These are phyloP conservation scores for Parapsyche elsis DNA, from an alignment of 1,140 invertebrate species.

Conservation along the genomic window DNA sequence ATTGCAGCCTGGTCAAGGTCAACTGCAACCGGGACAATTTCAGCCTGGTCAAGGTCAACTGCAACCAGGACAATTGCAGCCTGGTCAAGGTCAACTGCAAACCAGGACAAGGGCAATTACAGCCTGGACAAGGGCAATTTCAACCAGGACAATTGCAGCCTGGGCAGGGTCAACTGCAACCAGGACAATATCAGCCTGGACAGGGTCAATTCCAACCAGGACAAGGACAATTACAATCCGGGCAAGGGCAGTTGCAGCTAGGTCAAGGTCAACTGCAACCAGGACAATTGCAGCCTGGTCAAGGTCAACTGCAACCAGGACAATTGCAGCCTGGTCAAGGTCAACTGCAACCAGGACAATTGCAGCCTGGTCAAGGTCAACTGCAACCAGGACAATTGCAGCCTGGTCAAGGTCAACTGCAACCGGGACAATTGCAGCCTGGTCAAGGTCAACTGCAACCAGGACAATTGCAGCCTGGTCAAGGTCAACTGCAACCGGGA, in stretches of 20 bases:
- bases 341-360: not conserved
- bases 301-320: not conserved
- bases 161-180: not conserved
- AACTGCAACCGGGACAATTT: not conserved
- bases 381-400: not conserved
- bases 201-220: not conserved
- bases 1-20: not conserved
- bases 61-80: not conserved
- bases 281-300: not conserved
- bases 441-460: not conserved
- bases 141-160: not conserved
- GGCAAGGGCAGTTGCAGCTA: not conserved
- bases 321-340: not conserved
- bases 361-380: slow-evolving; percentile 8
- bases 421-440: not conserved
- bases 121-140: slow-evolving; percentile 5
- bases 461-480: not conserved
- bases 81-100: not conserved
- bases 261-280: not conserved
- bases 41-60: not conserved
- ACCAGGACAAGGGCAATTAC: slow-evolving; percentile 11
- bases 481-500: not conserved
- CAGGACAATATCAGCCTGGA: not conserved
- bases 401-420: not conserved
- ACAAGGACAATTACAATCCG: not conserved